Evolutionary conservation across 2,888 invertebrate genomes (phyloP), one percentile per base, ranked within the genome.

Genomic region (Lepas anatifera): DNA sequence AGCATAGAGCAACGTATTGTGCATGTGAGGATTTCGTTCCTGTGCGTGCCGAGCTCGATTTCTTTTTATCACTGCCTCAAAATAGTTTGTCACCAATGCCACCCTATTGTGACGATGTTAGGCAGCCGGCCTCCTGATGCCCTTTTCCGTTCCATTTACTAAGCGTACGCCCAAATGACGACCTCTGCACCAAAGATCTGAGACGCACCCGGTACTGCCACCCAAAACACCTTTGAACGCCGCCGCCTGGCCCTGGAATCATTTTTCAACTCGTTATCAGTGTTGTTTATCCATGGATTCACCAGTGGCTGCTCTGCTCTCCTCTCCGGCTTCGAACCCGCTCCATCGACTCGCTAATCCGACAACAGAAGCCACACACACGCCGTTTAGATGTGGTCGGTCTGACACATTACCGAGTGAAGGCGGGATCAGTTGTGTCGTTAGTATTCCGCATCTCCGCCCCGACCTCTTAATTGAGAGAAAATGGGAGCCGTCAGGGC

Each of bases 381-480:
- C 22, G 10, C 22, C 1, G 7, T 1, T 4, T 10, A 10, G 22
- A 35, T 29, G 32, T 2, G 32, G 3, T 7, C 58, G 22, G 22
- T 22, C 22, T 4, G 58, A 13, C 35, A n/a, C 6, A 58, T 58
- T 58, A 58, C 35, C 58, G 58, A 58, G 18, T 35, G 1, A 58
- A 18, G 13, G 22, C 25, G 16, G 22, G 4, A 22, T 11, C 58
- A 22, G 58, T 58, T 32, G 22, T 13, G 58, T 58, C 58, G 58
- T 58, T 58, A 58, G 58, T 58, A 58, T 58, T 58, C 58, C 18
- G 35, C 16, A 32, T 22, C 58, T 58, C 58, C 58, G 58, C 58
- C 58, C 58, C 32, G 58, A 58, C 1, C 58, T 58, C 58, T 35
- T 58, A 58, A 58, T 58, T 58, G 58, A 58, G 58, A 58, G 32